Evolutionary conservation across 2,888 invertebrate genomes (phyloP).

Genomic region (Alitta virens): DNA sequence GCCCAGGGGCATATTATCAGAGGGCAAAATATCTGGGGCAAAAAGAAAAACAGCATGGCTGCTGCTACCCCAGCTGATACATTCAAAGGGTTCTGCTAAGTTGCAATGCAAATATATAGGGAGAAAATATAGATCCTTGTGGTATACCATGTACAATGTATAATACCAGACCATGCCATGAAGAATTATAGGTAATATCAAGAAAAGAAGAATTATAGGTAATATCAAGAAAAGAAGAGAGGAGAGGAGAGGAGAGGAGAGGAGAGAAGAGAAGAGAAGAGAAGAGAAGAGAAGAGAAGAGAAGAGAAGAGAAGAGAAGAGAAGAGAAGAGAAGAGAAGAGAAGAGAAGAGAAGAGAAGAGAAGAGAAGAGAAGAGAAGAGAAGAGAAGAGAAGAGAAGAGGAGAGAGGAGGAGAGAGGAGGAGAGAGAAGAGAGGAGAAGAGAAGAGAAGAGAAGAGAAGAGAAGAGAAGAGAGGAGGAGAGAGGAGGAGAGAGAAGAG

Average conservation of each 20-base stretch:
- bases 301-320: neutral
- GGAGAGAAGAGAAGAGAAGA: neutral
- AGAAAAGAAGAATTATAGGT: neutral
- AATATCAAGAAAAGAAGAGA: neutral
- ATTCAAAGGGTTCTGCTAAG: no score
- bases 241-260: neutral
- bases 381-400: neutral
- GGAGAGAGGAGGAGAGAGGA: neutral
- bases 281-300: neutral
- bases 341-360: neutral
- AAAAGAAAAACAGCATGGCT: no score
- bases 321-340: neutral
- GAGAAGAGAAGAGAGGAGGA: no score
- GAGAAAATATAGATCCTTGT: no score
- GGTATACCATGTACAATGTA: no score
- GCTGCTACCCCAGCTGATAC: no score
- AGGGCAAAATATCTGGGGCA: no score
- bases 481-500: no score
- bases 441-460: neutral
- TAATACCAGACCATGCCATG: neutral
- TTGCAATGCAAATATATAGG: no score
- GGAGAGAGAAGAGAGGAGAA: neutral
- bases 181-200: neutral
- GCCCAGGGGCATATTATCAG: no score
- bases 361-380: neutral